These are phyloP conservation scores for Spongilla lacustris DNA, from an alignment of 37 sponge, comb jelly and placozoan species.

Conservation along the genomic window DNA sequence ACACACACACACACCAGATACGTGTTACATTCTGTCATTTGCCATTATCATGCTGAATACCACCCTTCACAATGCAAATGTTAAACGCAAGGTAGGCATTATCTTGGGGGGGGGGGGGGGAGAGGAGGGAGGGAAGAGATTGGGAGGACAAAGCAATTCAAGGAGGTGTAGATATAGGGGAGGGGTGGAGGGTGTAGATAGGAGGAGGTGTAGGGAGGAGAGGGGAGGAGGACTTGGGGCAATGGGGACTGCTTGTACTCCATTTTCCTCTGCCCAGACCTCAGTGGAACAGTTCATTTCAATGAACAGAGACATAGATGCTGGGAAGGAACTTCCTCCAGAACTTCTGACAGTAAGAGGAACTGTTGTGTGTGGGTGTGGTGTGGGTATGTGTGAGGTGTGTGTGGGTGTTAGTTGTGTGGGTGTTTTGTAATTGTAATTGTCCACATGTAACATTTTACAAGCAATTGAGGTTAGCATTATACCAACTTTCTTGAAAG, in stretches of 20 bases:
- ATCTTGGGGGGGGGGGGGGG: too few species aligned
- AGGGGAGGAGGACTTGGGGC: background rate
- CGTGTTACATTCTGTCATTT: constrained; percentile 92
- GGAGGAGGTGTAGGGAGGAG: background rate
- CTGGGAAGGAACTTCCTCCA: constrained; percentile 84
- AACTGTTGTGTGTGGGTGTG: background rate
- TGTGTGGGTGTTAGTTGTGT: background rate
- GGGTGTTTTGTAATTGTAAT: too few species aligned
- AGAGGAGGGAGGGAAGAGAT: background rate
- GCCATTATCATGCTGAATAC: constrained; percentile 97
- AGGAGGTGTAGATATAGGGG: background rate
- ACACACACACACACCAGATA: too few species aligned
- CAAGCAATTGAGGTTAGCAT: too few species aligned
- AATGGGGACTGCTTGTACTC: background rate
- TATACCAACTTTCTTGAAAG: too few species aligned
- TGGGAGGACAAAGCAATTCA: too few species aligned
- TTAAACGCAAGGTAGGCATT: constrained; percentile 77
- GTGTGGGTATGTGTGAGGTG: background rate
- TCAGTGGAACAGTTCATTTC: constrained; percentile 80
- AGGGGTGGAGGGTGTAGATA: background rate
- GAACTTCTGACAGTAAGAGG: constrained; percentile 78
- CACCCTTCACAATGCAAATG: constrained; percentile 89
- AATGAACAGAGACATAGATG: constrained; percentile 90
- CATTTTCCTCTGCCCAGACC: background rate
- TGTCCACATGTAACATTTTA: too few species aligned